phyloP scores from a whole-genome alignment of 2,888 invertebrate genomes.

The Caenorhabditis sulstoni region DNA sequence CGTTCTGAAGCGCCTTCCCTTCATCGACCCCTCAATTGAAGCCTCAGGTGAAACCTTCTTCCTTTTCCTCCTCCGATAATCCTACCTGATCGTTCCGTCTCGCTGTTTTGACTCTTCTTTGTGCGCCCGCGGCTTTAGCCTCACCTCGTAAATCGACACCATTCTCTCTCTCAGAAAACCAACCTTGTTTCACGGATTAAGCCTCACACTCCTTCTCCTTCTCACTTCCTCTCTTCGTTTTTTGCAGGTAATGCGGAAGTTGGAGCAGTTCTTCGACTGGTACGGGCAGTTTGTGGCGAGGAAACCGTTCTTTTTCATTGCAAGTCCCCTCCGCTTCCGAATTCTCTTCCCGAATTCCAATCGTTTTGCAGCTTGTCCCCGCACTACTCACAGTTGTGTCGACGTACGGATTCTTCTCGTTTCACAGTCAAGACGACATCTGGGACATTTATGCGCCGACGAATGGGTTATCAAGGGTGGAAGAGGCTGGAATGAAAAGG shows the following conservation, averaged over 20 bases:
- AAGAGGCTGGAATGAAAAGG: constrained; percentile 73
- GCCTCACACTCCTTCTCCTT: constrained; percentile 1
- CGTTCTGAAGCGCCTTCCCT: neutral
- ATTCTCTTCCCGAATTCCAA: too few relatives aligned
- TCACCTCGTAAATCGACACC: constrained; percentile 32
- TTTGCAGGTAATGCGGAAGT: constrained; percentile 70
- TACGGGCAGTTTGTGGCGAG: constrained; percentile 75
- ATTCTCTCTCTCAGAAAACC: neutral
- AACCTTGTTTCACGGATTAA: constrained; percentile 44
- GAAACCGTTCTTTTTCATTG: constrained; percentile 77
- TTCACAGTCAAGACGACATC: constrained; percentile 78
- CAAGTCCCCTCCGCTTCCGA: constrained; percentile 61
- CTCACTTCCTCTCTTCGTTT: neutral
- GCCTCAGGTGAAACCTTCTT: constrained; percentile 23
- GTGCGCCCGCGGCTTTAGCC: constrained; percentile 31
- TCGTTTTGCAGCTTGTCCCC: constrained; percentile 73
- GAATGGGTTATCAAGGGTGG: constrained; percentile 74
- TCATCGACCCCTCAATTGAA: constrained; percentile 45
- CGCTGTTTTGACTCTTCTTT: constrained; percentile 48
- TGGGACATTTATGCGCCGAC: constrained; percentile 80
- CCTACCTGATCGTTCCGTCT: constrained; percentile 43
- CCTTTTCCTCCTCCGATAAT: constrained; percentile 25
- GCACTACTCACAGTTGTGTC: constrained; percentile 73
- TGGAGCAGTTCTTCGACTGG: constrained; percentile 73
- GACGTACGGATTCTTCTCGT: constrained; percentile 73